phyloP scores from a whole-genome alignment of 2,113 vertebrate genomes.

The Brachionichthys hirsutus region DNA sequence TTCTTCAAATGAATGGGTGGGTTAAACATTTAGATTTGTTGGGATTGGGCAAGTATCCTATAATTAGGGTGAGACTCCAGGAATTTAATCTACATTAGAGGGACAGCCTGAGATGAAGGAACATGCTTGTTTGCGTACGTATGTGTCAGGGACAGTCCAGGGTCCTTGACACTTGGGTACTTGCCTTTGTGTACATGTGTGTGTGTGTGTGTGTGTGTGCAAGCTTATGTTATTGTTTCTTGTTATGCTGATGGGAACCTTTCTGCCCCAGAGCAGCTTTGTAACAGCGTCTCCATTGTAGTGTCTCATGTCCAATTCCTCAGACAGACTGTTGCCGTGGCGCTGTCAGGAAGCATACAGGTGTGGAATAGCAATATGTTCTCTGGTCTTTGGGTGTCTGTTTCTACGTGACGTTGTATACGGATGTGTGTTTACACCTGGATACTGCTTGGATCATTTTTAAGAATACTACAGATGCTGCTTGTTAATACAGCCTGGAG shows the following conservation, averaged over 20 bases:
- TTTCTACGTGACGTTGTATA: conserved; percentile 38
- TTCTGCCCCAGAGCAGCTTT: conserved; percentile 57
- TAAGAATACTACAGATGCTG: background rate
- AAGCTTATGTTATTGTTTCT: conserved; percentile 32
- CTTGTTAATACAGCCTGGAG: background rate
- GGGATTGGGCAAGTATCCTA: too few species aligned
- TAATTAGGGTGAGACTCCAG: too few species aligned
- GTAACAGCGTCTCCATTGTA: conserved; percentile 59
- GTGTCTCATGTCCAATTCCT: conserved; percentile 68
- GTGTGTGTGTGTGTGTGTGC: conserved; percentile 13
- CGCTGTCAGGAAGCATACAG: conserved; percentile 65
- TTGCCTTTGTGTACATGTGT: too few species aligned
- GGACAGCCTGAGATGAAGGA: too few species aligned
- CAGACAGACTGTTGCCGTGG: conserved; percentile 63
- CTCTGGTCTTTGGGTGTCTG: conserved; percentile 51
- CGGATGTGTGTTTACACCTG: conserved; percentile 2
- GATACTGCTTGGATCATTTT: conserved; percentile 27
- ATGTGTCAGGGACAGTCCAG: background rate
- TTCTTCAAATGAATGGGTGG: too few species aligned
- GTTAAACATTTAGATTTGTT: too few species aligned
- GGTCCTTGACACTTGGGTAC: background rate
- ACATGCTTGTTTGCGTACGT: conserved; percentile 4
- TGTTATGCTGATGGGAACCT: conserved; percentile 56
- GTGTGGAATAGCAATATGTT: conserved; percentile 70
- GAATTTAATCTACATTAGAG: background rate